Evolutionary conservation across 2,113 vertebrate species (phyloP).

Genomic region (Ammodytes marinus): DNA sequence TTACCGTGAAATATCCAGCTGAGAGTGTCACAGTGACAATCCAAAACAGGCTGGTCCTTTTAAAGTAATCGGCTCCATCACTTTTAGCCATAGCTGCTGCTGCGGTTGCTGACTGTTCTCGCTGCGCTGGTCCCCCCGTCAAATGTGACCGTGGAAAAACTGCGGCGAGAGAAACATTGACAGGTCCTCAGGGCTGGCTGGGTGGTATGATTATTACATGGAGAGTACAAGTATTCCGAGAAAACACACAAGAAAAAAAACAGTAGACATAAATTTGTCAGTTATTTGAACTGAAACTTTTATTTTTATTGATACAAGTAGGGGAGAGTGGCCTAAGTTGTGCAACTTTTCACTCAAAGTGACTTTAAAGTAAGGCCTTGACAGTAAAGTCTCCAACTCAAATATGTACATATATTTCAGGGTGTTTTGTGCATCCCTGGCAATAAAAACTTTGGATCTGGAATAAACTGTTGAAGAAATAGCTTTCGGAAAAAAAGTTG

Average conservation of each 20-base stretch:
- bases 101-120: neutral
- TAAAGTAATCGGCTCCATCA: slow-evolving; percentile 83
- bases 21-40: slow-evolving; percentile 66
- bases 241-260: neutral
- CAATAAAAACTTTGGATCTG: too few relatives aligned
- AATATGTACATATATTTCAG: too few relatives aligned
- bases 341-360: neutral
- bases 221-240: too few relatives aligned
- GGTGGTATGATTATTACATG: neutral
- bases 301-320: accelerated
- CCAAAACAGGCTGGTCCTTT: slow-evolving; percentile 74
- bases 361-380: too few relatives aligned
- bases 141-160: slow-evolving; percentile 60
- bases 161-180: neutral
- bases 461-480: too few relatives aligned
- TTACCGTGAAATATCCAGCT: slow-evolving; percentile 84
- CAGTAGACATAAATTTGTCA: neutral
- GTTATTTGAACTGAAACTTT: neutral
- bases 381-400: too few relatives aligned
- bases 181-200: neutral
- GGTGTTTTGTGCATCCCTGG: too few relatives aligned
- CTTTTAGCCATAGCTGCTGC: slow-evolving; percentile 74
- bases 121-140: slow-evolving; percentile 34
- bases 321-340: neutral
- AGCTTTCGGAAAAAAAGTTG: too few relatives aligned